These are phyloP conservation scores for Lochmaea crataegi DNA, from an alignment of 2,888 invertebrate species.

Conservation along the genomic window DNA sequence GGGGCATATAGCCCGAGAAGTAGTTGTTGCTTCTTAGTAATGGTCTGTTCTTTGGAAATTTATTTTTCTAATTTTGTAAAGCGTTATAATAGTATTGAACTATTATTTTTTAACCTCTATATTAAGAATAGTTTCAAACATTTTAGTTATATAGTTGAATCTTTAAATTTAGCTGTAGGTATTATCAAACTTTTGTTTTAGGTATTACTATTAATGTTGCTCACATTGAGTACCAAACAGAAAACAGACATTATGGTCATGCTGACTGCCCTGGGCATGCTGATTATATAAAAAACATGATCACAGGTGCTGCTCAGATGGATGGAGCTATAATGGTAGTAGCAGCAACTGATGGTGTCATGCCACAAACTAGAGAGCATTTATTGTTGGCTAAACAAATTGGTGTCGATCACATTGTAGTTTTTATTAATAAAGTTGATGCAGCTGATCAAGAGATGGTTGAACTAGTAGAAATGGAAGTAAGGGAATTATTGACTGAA, in stretches of 20 bases:
- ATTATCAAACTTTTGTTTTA: not conserved
- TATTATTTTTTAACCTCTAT: too few species aligned
- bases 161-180: constrained; percentile 9
- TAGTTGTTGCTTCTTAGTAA: too few species aligned
- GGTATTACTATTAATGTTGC: constrained; percentile 95
- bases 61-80: too few species aligned
- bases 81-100: too few species aligned
- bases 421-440: constrained; percentile 90
- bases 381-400: constrained; percentile 96
- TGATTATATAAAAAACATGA: constrained; percentile 99
- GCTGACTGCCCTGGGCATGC: constrained; percentile 99
- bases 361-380: constrained; percentile 99
- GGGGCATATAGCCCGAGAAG: too few species aligned
- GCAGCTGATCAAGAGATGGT: constrained; percentile 96
- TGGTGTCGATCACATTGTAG: constrained; percentile 91
- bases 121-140: too few species aligned
- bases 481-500: constrained; percentile 90
- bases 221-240: constrained; percentile 94
- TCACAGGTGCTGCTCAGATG: constrained; percentile 98
- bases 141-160: too few species aligned
- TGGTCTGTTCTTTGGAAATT: too few species aligned
- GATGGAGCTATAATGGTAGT: constrained; percentile 98
- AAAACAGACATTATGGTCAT: constrained; percentile 92
- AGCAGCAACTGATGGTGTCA: constrained; percentile 97
- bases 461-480: constrained; percentile 97